These are phyloP conservation scores for Silurus asotus DNA, from an alignment of 2,113 vertebrate genomes.

Conservation along the genomic window DNA sequence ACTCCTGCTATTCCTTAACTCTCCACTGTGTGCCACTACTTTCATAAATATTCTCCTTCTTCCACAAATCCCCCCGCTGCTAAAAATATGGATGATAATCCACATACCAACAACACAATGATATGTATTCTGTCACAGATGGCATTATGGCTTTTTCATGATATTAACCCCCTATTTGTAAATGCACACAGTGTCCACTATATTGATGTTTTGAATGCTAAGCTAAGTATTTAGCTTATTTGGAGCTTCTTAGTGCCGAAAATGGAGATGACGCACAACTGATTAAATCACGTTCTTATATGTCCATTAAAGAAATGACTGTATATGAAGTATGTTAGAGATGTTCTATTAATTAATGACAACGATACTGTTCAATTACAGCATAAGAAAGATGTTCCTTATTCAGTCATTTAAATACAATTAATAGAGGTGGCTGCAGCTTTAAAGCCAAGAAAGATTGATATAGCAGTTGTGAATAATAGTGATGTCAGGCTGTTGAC, in stretches of 20 bases:
- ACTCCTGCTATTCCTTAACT: background rate
- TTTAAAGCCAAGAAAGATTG: background rate
- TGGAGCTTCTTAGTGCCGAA: background rate
- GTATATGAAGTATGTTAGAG: background rate
- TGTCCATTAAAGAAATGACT: background rate
- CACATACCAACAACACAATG: background rate
- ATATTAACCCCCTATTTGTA: background rate
- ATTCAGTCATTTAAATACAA: background rate
- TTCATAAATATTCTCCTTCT: background rate
- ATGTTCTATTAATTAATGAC: background rate
- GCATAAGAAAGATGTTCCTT: background rate
- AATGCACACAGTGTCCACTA: background rate
- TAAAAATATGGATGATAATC: conserved; percentile 2
- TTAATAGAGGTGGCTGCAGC: background rate
- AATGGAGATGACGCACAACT: background rate
- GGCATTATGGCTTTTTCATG: background rate
- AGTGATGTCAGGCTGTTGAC: background rate
- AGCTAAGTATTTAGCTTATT: conserved; percentile 7
- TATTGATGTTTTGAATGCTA: background rate
- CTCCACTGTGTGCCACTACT: conserved; percentile 16
- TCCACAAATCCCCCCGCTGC: background rate
- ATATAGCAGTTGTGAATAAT: background rate
- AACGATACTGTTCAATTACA: background rate
- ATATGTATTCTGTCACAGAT: background rate
- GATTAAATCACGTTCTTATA: background rate